Evolutionary conservation across 2,113 vertebrate species (phyloP).

Genomic region (Seriola dumerili): DNA sequence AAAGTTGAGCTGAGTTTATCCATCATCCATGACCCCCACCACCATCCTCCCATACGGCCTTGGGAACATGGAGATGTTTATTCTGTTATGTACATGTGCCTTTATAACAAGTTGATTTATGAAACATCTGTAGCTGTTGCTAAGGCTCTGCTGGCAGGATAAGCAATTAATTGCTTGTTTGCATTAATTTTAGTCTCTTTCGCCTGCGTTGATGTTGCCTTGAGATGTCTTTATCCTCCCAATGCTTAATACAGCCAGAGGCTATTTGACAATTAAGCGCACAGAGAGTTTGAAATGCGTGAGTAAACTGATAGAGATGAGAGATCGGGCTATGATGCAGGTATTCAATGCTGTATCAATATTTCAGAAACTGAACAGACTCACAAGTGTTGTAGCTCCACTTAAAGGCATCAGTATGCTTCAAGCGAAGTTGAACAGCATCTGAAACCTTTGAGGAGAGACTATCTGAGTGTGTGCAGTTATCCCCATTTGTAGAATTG

Average conservation of each 20-base stretch:
- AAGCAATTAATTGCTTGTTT: conserved; percentile 8
- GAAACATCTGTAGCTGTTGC: conserved; percentile 54
- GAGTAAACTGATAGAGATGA: conserved; percentile 33
- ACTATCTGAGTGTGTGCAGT: background rate
- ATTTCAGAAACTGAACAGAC: conserved; percentile 11
- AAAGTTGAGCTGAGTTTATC: conserved; percentile 57
- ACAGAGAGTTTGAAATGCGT: conserved; percentile 21
- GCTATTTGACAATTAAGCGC: conserved; percentile 35
- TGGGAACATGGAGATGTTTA: conserved; percentile 47
- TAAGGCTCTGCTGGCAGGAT: conserved; percentile 45
- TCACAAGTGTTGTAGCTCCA: conserved; percentile 1
- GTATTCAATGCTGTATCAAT: conserved; percentile 10
- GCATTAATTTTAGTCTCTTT: conserved; percentile 41
- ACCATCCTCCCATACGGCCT: conserved; percentile 41
- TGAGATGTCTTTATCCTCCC: conserved; percentile 28
- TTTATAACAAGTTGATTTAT: conserved; percentile 61
- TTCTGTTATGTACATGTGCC: conserved; percentile 31
- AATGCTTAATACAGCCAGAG: conserved; percentile 37
- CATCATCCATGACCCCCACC: conserved; percentile 32
- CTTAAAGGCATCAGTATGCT: background rate
- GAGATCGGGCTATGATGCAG: conserved; percentile 9
- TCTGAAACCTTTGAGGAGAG: background rate
- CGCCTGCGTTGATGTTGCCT: conserved; percentile 39
- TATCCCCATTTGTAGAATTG: background rate
- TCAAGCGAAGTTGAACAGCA: background rate